Evolutionary conservation across 2,888 invertebrate species (phyloP), one percentile per base, ranked within the genome.

Genomic region (Penaeus monodon): DNA sequence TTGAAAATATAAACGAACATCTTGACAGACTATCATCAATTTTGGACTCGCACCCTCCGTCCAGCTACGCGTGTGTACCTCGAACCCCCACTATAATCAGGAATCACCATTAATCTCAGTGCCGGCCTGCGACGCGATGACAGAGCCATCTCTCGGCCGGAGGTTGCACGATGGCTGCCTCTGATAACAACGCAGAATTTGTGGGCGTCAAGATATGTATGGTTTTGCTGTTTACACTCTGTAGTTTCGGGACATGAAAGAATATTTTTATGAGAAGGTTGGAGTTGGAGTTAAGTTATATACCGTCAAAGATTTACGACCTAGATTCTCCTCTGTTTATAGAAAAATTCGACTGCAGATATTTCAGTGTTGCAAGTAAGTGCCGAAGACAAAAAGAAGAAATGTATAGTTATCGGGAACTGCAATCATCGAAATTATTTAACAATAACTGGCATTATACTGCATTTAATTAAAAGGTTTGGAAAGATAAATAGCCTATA

Each of bases 81-180:
- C 44, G 38, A 49, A 33, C 33, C 84, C 38, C 33, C 57, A 77
- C 65, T 65, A 77, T 76, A 84, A 78, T 84, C 84, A 76, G 68
- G 65, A 68, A 79, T 84, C 84, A 84, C 84, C 84, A 84, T 84
- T 84, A 79, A 84, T 84, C 84, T 84, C 79, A 63, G 8, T 20
- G 70, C n/a, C 70, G 63, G 79, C 70, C 27, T 2, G 77, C 68
- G 57, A 79, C 70, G 79, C 79, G 79, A 84, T 78, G 84, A 84
- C 84, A 84, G 84, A 84, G 84, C 79, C 79, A 84, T 84, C 84
- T 84, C 66, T 78, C 84, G 84, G 70, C 68, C 20, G 79, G 79
- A 68, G 66, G 77, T 38, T 84, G 63, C 33, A 64, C 79, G 77
- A 79, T 78, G 33, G n/a, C 17, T n/a, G 24, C 70, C 14, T 17